Conservation (phyloP, 2,888 invertebrate genomes). For the Synanthedon formicaeformis region DNA sequence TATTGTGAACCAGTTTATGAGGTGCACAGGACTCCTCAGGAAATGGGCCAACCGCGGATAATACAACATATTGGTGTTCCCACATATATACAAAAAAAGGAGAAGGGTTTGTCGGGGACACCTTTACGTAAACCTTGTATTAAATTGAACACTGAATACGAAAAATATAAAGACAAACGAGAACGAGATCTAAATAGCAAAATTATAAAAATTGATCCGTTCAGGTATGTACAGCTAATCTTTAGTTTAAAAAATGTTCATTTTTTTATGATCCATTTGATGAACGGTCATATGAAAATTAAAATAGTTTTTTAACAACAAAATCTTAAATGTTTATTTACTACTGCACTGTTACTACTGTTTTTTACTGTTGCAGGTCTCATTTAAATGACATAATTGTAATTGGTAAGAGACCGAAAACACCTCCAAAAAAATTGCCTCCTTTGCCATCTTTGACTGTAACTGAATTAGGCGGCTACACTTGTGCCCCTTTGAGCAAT, state of each 20-base stretch:
- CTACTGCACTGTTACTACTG: too few relatives aligned
- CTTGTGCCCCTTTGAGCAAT: constrained; percentile 12
- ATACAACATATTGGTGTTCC: constrained; percentile 52
- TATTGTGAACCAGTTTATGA: constrained; percentile 43
- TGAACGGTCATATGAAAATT: too few relatives aligned
- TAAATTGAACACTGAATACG: constrained; percentile 30
- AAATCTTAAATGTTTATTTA: too few relatives aligned
- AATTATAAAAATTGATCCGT: constrained; percentile 43
- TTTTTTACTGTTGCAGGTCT: constrained; percentile 28
- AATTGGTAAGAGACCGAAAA: constrained; percentile 36
- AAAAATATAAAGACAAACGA: constrained; percentile 29
- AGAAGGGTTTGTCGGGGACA: constrained; percentile 37
- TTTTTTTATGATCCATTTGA: not conserved
- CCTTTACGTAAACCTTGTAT: constrained; percentile 21
- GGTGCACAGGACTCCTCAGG: constrained; percentile 35
- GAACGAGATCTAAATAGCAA: constrained; percentile 29
- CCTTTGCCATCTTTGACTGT: constrained; percentile 24
- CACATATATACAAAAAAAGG: constrained; percentile 30
- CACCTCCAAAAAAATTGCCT: constrained; percentile 27
- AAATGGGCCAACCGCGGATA: constrained; percentile 32
- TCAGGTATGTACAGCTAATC: constrained; percentile 23
- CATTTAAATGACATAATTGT: constrained; percentile 33
- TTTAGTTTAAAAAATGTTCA: not conserved
- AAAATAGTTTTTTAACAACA: too few relatives aligned
- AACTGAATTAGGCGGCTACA: not conserved